These are phyloP conservation scores for Crotalus tigris DNA, from an alignment of 2,113 vertebrate species.

Conservation along the genomic window DNA sequence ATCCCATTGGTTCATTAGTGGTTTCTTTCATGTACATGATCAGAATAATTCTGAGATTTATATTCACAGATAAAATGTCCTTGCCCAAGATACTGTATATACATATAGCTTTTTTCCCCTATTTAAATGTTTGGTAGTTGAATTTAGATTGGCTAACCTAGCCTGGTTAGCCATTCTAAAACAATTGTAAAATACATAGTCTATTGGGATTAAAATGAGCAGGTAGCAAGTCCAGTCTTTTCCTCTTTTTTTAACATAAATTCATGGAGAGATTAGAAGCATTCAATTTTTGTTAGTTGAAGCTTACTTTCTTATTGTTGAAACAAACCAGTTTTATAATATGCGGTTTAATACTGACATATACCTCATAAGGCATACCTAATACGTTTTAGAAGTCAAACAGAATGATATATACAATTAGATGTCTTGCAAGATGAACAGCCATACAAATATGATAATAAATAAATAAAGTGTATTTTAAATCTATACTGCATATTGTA, in stretches of 20 bases:
- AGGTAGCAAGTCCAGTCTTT: neutral
- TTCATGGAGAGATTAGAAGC: neutral
- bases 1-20: neutral
- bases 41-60: neutral
- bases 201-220: neutral
- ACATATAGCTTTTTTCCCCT: neutral
- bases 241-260: too few species aligned
- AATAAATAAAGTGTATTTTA: neutral
- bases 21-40: neutral
- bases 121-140: neutral
- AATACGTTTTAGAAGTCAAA: neutral
- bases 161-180: neutral
- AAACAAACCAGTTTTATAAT: neutral
- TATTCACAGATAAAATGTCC: neutral
- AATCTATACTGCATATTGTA: neutral
- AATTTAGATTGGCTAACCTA: neutral
- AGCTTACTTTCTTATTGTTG: neutral
- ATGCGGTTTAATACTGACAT: neutral
- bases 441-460: neutral
- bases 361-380: neutral
- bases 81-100: fast-evolving
- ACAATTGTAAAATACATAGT: neutral
- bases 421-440: neutral
- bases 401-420: neutral
- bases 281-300: neutral